Conservation (phyloP, 1,140 invertebrate genomes). For the Epicauta chinensis region DNA sequence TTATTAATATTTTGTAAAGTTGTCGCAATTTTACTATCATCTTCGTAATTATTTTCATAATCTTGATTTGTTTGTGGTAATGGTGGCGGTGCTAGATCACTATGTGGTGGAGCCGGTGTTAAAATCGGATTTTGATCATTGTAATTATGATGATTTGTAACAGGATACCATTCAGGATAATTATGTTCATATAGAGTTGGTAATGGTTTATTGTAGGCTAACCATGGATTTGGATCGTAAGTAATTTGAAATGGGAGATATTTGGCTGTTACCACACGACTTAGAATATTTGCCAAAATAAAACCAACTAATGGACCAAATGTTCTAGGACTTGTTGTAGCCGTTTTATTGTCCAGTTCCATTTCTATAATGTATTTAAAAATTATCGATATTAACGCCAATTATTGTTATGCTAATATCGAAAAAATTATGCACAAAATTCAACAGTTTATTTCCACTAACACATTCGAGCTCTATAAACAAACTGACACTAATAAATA, state of each 20-base stretch:
- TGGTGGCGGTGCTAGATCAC: too few relatives aligned
- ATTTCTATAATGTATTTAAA: too few relatives aligned
- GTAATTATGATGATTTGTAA: constrained; percentile 6
- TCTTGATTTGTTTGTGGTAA: not conserved
- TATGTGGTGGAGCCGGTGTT: constrained; percentile 6
- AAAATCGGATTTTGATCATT: constrained; percentile 4
- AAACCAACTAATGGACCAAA: constrained; percentile 10
- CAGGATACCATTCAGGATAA: constrained; percentile 9
- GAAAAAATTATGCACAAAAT: too few relatives aligned
- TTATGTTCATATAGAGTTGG: not conserved
- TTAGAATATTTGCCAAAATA: constrained; percentile 13
- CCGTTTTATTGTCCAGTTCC: not conserved
- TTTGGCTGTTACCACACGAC: constrained; percentile 2
- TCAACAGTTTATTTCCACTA: too few relatives aligned
- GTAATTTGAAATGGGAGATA: constrained; percentile 8
- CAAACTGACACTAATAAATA: too few relatives aligned
- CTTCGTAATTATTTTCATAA: constrained; percentile 2
- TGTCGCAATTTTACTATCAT: not conserved
- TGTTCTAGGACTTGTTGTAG: constrained; percentile 1
- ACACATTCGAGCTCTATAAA: too few relatives aligned
- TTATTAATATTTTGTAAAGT: constrained; percentile 3
- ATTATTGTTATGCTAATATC: too few relatives aligned
- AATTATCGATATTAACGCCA: too few relatives aligned
- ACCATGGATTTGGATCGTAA: constrained; percentile 9
- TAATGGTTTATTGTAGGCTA: constrained; percentile 12